phyloP scores from a whole-genome alignment of 2,113 vertebrate species.

The Saccopteryx leptura region DNA sequence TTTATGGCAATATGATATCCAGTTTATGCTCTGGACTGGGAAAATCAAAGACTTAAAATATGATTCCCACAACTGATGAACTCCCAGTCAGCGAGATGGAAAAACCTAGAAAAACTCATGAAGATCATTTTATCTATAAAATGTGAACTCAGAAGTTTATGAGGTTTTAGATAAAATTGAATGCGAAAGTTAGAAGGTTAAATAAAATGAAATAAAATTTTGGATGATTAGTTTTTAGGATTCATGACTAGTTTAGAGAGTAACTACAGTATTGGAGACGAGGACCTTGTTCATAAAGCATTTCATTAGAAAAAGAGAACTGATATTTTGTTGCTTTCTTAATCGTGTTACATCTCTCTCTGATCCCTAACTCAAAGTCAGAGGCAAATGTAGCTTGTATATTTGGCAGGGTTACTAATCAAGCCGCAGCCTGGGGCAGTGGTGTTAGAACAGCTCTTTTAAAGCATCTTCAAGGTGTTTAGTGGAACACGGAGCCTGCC shows the following conservation, averaged over 20 bases:
- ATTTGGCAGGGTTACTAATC: background rate
- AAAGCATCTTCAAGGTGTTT: background rate
- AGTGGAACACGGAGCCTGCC: background rate
- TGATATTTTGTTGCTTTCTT: background rate
- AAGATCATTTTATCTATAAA: conserved; percentile 26
- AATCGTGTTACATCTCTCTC: background rate
- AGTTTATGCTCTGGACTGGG: background rate
- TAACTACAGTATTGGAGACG: background rate
- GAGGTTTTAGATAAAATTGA: background rate
- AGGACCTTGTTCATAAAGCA: background rate
- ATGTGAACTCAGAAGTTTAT: background rate
- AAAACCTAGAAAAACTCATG: background rate
- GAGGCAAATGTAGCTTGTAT: background rate
- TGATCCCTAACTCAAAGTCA: background rate
- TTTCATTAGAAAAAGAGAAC: background rate
- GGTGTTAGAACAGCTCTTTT: background rate
- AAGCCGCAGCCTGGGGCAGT: background rate
- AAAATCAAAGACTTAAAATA: background rate
- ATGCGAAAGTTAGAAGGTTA: background rate
- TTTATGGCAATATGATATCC: background rate
- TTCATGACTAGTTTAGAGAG: background rate
- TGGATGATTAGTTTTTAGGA: conserved; percentile 17
- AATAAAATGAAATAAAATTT: conserved; percentile 21
- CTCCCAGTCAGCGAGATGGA: background rate
- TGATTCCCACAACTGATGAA: background rate